These are phyloP conservation scores for Acromyrmex charruanus DNA, from an alignment of 1,140 invertebrate species.

Conservation along the genomic window DNA sequence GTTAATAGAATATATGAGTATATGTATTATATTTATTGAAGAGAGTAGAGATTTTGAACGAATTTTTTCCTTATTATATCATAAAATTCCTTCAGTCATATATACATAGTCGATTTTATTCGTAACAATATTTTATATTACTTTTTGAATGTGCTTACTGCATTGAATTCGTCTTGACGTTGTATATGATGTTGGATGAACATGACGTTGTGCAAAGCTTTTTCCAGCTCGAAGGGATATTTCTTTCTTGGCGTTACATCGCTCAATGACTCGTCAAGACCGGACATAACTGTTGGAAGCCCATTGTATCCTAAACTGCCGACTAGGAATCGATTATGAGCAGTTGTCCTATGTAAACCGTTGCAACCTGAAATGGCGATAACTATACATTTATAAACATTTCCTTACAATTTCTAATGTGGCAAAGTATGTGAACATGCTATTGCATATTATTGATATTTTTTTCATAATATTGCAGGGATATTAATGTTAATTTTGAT, in stretches of 20 bases:
- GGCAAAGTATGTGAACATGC: not conserved
- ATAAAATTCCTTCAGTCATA: not conserved
- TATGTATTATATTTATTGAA: not conserved
- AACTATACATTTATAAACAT: not conserved
- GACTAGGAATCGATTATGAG: slow-evolving; percentile 91
- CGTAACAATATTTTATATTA: not conserved
- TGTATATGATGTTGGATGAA: slow-evolving; percentile 98
- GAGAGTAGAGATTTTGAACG: not conserved
- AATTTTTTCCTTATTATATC: slow-evolving; percentile 9
- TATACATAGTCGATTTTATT: not conserved
- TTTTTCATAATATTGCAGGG: not conserved
- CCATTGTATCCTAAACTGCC: slow-evolving; percentile 91
- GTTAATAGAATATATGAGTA: not conserved
- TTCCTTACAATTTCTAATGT: not conserved
- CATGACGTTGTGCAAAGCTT: slow-evolving; percentile 97
- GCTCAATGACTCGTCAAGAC: slow-evolving; percentile 93
- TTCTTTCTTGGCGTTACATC: slow-evolving; percentile 93
- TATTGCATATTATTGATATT: not conserved
- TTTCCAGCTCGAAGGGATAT: slow-evolving; percentile 96
- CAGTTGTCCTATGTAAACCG: slow-evolving; percentile 91
- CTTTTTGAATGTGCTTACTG: slow-evolving; percentile 88
- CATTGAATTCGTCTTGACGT: slow-evolving; percentile 96
- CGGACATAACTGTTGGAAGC: slow-evolving; percentile 92
- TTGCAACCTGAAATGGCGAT: slow-evolving; percentile 88
- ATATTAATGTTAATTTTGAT: not conserved